Percentiles rank a stretch among this genome's conserved stretches.
These are phyloP conservation scores for Pseudomyrmex flavicornis DNA, from an alignment of 1,140 invertebrate genomes.

Conservation along the genomic window DNA sequence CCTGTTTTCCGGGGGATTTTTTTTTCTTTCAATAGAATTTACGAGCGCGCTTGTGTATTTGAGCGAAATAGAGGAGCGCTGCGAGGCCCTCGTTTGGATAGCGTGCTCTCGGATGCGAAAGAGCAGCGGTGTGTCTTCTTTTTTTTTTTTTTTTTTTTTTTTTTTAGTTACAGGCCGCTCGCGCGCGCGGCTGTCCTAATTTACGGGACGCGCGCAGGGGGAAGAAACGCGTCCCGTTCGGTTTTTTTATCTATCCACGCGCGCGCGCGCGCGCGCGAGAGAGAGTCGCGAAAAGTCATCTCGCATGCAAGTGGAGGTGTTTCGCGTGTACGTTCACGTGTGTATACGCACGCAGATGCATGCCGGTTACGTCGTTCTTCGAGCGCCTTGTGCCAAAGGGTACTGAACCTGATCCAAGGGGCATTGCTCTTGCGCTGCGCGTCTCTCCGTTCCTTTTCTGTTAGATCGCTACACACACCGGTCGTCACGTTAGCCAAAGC, in stretches of 20 bases:
- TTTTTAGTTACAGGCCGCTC: conserved; percentile 28
- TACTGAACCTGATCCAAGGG: conserved; percentile 84
- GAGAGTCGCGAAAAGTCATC: conserved; percentile 38
- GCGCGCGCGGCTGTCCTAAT: conserved; percentile 22
- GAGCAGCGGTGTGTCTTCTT: no score
- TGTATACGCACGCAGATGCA: conserved; percentile 57
- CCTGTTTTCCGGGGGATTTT: background rate
- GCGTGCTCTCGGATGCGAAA: no score
- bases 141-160: no score
- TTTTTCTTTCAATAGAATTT: background rate
- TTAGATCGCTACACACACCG: conserved; percentile 79
- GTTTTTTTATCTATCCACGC: conserved; percentile 60
- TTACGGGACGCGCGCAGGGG: conserved; percentile 26
- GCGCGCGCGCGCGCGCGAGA: background rate
- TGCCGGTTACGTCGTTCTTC: conserved; percentile 64
- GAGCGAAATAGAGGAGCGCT: no score
- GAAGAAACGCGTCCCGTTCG: conserved; percentile 17
- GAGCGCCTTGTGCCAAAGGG: conserved; percentile 80
- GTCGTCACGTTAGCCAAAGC: conserved; percentile 74
- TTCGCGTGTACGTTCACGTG: conserved; percentile 47
- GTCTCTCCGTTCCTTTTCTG: conserved; percentile 82
- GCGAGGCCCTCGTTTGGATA: no score
- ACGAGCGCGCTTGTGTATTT: no score
- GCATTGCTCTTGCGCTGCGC: conserved; percentile 82
- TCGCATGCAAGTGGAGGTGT: conserved; percentile 61